phyloP scores from a whole-genome alignment of 37 sponge, comb jelly and placozoan genomes.

The Chondrilla cf. caribensis region DNA sequence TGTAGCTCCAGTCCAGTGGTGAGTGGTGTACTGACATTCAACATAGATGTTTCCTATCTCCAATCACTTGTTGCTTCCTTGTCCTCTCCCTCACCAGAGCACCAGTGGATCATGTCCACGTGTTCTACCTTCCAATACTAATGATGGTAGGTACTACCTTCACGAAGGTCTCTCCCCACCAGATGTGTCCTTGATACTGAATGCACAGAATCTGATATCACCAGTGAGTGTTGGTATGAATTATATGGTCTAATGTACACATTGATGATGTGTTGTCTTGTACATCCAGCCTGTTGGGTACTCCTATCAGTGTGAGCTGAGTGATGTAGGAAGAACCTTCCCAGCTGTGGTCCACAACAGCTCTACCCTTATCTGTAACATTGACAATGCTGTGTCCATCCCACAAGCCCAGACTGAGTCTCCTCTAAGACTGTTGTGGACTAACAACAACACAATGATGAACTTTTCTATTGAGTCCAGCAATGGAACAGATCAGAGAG shows the following conservation, averaged over 20 bases:
- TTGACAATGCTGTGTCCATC: neutral
- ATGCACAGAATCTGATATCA: neutral
- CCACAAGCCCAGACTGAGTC: neutral
- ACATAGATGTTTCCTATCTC: no score
- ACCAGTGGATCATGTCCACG: neutral
- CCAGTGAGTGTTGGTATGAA: neutral
- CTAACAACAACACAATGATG: neutral
- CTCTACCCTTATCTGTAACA: neutral
- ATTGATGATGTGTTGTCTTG: no score
- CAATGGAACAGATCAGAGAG: neutral
- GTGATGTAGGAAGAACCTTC: no score
- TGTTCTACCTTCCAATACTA: neutral
- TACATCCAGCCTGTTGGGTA: neutral
- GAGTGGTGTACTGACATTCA: no score
- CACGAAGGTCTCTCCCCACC: neutral
- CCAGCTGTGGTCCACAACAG: neutral
- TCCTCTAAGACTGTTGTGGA: neutral
- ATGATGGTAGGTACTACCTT: conserved; percentile 11
- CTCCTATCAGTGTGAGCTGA: neutral
- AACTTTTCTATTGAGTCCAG: neutral
- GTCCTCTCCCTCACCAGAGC: neutral
- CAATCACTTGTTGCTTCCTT: no score
- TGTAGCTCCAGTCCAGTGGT: no score
- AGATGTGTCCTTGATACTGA: neutral
- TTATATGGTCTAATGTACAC: no score